phyloP scores from a whole-genome alignment of 1,140 invertebrate genomes.

The Pentalonia nigronervosa region DNA sequence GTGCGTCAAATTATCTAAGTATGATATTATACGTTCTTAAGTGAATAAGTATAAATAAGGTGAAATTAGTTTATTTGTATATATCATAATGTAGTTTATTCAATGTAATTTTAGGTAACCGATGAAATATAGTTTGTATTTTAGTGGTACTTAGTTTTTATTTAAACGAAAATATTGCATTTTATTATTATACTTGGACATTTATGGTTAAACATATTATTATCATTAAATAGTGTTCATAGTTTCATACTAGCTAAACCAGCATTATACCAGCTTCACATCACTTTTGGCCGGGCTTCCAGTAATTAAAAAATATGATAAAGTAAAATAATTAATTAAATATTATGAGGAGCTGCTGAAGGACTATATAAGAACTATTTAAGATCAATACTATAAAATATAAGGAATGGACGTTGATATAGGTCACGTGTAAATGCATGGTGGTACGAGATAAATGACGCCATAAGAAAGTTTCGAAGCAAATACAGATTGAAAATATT shows the following conservation, averaged over 20 bases:
- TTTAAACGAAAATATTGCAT: not conserved
- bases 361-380: not conserved
- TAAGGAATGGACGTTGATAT: not conserved
- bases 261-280: not conserved
- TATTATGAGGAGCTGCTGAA: not conserved
- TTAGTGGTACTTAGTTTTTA: not conserved
- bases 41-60: not conserved
- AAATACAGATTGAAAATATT: not conserved
- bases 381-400: constrained; percentile 11
- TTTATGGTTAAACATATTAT: not conserved
- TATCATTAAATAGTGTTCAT: not conserved
- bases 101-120: not conserved
- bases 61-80: not conserved
- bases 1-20: not conserved
- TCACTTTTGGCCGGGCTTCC: not conserved
- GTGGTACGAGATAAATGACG: not conserved
- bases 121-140: not conserved
- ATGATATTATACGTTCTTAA: not conserved
- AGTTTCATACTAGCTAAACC: not conserved
- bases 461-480: not conserved
- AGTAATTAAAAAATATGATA: not conserved
- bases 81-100: not conserved
- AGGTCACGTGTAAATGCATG: constrained; percentile 2
- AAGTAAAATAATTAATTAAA: constrained; percentile 4
- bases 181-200: not conserved